A percentile compares a stretch with the other conserved stretches of the same genome.
phyloP scores from a whole-genome alignment of 2,888 invertebrate genomes.

The Lepidochitona cinerea region DNA sequence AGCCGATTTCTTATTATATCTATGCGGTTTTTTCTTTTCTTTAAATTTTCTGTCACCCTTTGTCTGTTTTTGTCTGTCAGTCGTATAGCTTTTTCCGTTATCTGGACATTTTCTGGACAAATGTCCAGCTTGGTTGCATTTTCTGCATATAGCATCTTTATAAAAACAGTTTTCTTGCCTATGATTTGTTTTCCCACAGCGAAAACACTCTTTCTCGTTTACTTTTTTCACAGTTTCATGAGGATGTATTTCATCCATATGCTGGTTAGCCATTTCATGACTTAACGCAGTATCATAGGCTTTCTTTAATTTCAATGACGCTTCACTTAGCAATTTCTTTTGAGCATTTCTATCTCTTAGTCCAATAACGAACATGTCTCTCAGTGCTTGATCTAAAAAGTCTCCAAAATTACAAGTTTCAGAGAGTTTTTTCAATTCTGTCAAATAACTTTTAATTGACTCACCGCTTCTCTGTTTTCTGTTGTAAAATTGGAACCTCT shows the following conservation, averaged over 20 bases:
- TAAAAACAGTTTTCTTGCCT: neutral
- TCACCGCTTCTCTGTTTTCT: neutral
- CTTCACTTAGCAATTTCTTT: slow-evolving; percentile 1
- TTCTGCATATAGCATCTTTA: neutral
- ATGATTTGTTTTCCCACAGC: neutral
- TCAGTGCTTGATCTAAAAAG: neutral
- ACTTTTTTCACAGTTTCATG: neutral
- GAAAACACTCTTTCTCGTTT: neutral
- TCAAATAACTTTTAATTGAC: neutral
- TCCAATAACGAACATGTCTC: slow-evolving; percentile 3
- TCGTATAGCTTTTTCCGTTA: too few relatives aligned
- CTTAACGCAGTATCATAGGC: neutral
- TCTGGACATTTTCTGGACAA: too few relatives aligned
- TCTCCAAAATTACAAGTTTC: neutral
- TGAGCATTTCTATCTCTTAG: neutral
- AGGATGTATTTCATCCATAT: neutral
- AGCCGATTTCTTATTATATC: neutral
- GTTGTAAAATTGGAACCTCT: neutral
- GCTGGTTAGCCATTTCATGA: neutral
- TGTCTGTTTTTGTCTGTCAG: too few relatives aligned
- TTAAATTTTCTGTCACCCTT: neutral
- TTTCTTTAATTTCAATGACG: neutral
- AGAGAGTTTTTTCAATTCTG: neutral
- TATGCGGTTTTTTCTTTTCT: neutral
- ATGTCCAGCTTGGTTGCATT: neutral